Percentiles rank a stretch among this genome's conserved stretches.
Conservation (phyloP, 2,113 vertebrate species). For the Ovis canadensis region DNA sequence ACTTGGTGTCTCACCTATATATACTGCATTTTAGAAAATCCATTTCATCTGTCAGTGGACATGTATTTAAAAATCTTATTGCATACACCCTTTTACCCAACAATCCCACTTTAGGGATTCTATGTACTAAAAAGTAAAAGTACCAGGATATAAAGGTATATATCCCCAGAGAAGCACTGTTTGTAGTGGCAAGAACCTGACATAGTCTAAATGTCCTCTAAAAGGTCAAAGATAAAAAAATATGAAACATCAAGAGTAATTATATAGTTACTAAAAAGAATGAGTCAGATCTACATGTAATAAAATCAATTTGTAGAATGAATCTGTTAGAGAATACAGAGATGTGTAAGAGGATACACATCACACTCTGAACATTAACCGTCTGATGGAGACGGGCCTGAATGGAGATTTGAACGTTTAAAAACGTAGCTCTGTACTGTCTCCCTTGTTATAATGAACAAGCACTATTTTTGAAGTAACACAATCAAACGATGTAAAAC, state of each 20-base stretch:
- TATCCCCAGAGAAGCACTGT: background rate
- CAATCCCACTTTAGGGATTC: background rate
- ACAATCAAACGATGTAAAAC: background rate
- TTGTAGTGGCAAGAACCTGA: background rate
- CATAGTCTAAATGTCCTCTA: background rate
- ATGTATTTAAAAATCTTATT: background rate
- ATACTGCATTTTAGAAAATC: background rate
- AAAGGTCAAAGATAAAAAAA: background rate
- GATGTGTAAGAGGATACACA: background rate
- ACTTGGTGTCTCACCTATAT: background rate
- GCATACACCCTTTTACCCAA: background rate
- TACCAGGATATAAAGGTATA: background rate
- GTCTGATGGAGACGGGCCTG: background rate
- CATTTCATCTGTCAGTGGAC: background rate
- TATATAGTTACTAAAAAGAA: background rate
- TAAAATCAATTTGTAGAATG: background rate
- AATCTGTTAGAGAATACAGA: background rate
- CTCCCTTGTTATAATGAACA: background rate
- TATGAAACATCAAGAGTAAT: background rate
- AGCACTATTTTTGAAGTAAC: background rate
- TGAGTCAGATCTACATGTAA: background rate
- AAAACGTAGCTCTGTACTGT: background rate
- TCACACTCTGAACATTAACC: background rate
- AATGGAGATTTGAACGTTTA: background rate
- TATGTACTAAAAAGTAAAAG: background rate